Conservation (phyloP, 2,888 invertebrate species). For the Ctena decussata region DNA sequence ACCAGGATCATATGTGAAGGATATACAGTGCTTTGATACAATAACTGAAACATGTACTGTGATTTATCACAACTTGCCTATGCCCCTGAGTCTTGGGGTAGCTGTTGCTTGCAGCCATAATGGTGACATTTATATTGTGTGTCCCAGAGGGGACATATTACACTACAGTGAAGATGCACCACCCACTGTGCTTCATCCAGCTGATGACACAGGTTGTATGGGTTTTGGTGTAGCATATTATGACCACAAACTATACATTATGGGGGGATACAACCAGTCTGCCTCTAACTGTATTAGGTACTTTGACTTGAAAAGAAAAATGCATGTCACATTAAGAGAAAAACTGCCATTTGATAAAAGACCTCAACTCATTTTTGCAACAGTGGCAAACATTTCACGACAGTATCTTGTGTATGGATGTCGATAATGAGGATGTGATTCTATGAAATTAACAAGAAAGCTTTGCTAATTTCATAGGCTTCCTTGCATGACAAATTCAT, state of each 20-base stretch:
- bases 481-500: too few relatives aligned
- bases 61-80: slow-evolving; percentile 59
- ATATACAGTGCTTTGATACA: slow-evolving; percentile 76
- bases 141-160: slow-evolving; percentile 66
- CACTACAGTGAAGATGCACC: slow-evolving; percentile 49
- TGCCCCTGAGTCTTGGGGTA: slow-evolving; percentile 49
- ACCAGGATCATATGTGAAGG: slow-evolving; percentile 70
- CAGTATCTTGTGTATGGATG: not conserved
- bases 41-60: slow-evolving; percentile 57
- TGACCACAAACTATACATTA: slow-evolving; percentile 47
- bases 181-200: slow-evolving; percentile 43
- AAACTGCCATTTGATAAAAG: slow-evolving; percentile 66
- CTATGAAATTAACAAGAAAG: too few relatives aligned
- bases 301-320: slow-evolving; percentile 56
- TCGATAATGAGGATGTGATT: too few relatives aligned
- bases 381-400: slow-evolving; percentile 16
- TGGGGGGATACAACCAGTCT: slow-evolving; percentile 60
- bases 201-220: slow-evolving; percentile 46
- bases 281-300: slow-evolving; percentile 51
- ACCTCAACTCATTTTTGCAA: slow-evolving; percentile 63
- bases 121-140: slow-evolving; percentile 56
- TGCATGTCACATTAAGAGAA: slow-evolving; percentile 18
- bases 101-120: slow-evolving; percentile 54
- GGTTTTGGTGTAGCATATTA: slow-evolving; percentile 60
- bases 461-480: too few relatives aligned